A percentile compares a stretch with the other conserved stretches of the same genome.
These are phyloP conservation scores for Microtus richardsoni DNA, from an alignment of 2,113 vertebrate genomes.

Conservation along the genomic window DNA sequence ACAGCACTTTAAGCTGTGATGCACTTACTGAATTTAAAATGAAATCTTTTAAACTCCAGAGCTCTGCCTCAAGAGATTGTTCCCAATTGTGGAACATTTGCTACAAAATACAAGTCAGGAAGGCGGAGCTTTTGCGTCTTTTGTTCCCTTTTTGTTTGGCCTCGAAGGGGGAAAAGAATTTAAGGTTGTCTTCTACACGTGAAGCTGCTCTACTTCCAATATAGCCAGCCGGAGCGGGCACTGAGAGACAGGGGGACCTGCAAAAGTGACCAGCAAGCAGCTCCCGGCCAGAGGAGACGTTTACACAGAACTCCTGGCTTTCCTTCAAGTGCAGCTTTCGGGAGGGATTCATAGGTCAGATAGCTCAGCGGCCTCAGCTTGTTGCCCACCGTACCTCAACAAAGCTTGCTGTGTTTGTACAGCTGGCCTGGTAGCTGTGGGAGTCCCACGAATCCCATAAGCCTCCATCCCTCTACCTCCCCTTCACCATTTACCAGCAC, in stretches of 20 bases:
- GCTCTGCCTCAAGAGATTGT: conserved; percentile 64
- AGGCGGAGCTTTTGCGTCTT: conserved; percentile 77
- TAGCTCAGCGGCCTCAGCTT: conserved; percentile 92
- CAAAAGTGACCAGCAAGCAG: conserved; percentile 65
- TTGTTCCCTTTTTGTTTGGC: conserved; percentile 59
- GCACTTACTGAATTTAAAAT: conserved; percentile 31
- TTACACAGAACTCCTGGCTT: conserved; percentile 87
- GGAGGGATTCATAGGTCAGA: conserved; percentile 92
- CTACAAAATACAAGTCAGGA: neutral
- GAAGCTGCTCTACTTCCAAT: conserved; percentile 68
- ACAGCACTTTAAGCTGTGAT: conserved; percentile 12
- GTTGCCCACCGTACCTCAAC: conserved; percentile 94
- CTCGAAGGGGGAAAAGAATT: conserved; percentile 49
- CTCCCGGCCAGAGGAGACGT: conserved; percentile 85
- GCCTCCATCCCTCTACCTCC: conserved; percentile 88
- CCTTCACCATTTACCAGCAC: conserved; percentile 88
- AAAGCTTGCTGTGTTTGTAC: conserved; percentile 96
- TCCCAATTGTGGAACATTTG: conserved; percentile 22
- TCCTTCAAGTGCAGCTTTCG: conserved; percentile 88
- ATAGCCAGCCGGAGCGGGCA: conserved; percentile 74
- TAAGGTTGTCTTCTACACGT: conserved; percentile 55
- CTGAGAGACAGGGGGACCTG: conserved; percentile 45
- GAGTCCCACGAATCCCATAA: conserved; percentile 90
- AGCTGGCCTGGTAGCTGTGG: conserved; percentile 94
- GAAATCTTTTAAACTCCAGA: neutral